phyloP scores from a whole-genome alignment of 2,797 vertebrate genomes.

The Eulemur rubriventer region DNA sequence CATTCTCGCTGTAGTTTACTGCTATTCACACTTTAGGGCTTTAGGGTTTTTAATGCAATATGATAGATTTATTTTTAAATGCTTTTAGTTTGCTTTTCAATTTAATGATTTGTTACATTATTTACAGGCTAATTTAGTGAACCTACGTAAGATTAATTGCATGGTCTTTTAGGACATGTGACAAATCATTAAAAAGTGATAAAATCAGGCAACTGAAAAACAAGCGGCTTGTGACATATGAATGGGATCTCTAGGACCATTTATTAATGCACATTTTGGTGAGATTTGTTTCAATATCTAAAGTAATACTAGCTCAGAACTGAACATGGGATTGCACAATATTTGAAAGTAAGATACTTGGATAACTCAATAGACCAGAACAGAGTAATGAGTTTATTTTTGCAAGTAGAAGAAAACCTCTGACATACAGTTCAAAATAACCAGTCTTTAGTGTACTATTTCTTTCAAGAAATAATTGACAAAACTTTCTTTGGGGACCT shows the following conservation, averaged over 20 bases:
- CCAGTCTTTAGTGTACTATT: neutral
- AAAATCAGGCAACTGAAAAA: constrained; percentile 66
- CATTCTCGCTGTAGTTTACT: neutral
- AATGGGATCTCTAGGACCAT: neutral
- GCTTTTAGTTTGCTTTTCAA: constrained; percentile 21
- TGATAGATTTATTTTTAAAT: constrained; percentile 72
- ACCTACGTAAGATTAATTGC: constrained; percentile 55
- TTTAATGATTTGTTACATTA: constrained; percentile 71
- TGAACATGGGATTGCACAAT: neutral
- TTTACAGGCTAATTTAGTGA: constrained; percentile 59
- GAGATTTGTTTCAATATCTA: neutral
- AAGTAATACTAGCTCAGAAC: neutral
- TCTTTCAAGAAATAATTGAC: constrained; percentile 9
- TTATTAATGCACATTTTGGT: constrained; percentile 1
- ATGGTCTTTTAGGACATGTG: constrained; percentile 58
- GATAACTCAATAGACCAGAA: constrained; percentile 11
- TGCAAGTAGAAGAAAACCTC: neutral
- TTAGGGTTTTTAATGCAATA: constrained; percentile 10
- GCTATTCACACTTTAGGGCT: constrained; percentile 28
- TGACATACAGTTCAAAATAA: neutral
- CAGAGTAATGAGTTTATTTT: neutral
- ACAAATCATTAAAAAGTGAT: constrained; percentile 71
- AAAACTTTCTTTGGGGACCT: neutral
- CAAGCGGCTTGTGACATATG: constrained; percentile 39
- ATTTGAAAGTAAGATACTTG: neutral